phyloP scores from a whole-genome alignment of 2,113 vertebrate genomes.

The Hemiscyllium ocellatum region DNA sequence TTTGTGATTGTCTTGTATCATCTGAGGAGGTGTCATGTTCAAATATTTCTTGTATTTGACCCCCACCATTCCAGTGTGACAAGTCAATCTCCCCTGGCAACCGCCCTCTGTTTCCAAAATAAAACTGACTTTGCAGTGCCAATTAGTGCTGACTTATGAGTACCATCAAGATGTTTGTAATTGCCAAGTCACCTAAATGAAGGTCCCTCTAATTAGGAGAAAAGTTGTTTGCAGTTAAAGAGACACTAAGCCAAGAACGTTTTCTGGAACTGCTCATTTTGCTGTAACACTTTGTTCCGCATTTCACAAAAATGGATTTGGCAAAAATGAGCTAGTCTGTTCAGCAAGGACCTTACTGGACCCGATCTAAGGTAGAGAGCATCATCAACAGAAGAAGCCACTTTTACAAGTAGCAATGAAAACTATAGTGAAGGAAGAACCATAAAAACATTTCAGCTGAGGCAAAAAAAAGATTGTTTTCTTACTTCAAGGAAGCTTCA shows the following conservation, averaged over 20 bases:
- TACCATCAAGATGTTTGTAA: not conserved
- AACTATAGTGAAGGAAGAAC: not conserved
- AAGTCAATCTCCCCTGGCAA: not conserved
- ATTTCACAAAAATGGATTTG: not conserved
- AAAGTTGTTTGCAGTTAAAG: not conserved
- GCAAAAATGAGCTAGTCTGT: not conserved
- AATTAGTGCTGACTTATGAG: not conserved
- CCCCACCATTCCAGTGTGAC: not conserved
- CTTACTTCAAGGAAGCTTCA: not conserved
- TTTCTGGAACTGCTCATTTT: not conserved
- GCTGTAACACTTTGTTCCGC: not conserved
- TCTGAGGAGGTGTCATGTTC: not conserved
- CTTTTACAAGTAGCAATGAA: not conserved
- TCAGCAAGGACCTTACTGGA: not conserved
- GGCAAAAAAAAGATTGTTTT: not conserved
- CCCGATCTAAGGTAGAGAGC: not conserved
- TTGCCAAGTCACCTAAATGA: not conserved
- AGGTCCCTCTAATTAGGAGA: not conserved
- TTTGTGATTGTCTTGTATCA: not conserved
- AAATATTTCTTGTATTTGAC: not conserved
- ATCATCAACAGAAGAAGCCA: not conserved
- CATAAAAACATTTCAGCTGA: not conserved
- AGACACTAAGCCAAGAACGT: not conserved
- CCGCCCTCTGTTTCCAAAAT: not conserved
- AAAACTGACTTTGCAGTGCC: not conserved